A percentile compares a stretch with the other conserved stretches of the same genome.
These are phyloP conservation scores for Phrynosoma platyrhinos DNA, from an alignment of 2,113 vertebrate genomes.

Conservation along the genomic window DNA sequence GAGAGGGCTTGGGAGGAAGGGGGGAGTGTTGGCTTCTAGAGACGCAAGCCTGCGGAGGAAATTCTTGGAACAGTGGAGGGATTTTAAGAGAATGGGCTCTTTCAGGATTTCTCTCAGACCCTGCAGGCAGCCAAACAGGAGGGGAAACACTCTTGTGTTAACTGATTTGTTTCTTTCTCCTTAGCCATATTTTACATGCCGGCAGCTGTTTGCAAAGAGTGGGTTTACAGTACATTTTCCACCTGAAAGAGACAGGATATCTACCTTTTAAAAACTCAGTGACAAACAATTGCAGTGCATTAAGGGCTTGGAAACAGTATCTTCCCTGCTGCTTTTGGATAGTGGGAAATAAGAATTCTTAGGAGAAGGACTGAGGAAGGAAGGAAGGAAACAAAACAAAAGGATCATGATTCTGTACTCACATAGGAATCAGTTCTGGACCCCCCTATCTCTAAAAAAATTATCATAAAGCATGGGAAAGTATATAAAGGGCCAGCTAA, in stretches of 20 bases:
- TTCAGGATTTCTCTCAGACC: constrained; percentile 18
- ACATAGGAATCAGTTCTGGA: not conserved
- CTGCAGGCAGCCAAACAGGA: constrained; percentile 25
- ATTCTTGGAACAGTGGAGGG: constrained; percentile 33
- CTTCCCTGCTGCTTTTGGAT: not conserved
- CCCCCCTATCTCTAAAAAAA: not conserved
- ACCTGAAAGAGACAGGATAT: constrained; percentile 5
- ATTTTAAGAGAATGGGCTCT: constrained; percentile 36
- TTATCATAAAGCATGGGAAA: not conserved
- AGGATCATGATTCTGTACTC: not conserved
- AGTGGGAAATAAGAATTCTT: not conserved
- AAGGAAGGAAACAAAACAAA: not conserved
- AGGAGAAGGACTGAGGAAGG: not conserved
- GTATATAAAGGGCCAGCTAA: not conserved
- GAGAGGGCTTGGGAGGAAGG: not conserved
- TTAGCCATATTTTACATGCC: constrained; percentile 1
- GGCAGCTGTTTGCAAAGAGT: constrained; percentile 17
- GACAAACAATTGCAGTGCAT: not conserved
- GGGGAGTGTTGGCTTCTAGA: constrained; percentile 10
- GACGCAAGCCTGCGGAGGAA: constrained; percentile 21
- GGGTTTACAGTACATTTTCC: not conserved
- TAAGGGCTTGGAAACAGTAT: not conserved
- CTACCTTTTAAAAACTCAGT: not conserved
- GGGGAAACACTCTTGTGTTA: not conserved
- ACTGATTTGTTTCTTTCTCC: constrained; percentile 4